Conservation (phyloP, 2,797 vertebrate genomes). For the Neosalanx taihuensis region DNA sequence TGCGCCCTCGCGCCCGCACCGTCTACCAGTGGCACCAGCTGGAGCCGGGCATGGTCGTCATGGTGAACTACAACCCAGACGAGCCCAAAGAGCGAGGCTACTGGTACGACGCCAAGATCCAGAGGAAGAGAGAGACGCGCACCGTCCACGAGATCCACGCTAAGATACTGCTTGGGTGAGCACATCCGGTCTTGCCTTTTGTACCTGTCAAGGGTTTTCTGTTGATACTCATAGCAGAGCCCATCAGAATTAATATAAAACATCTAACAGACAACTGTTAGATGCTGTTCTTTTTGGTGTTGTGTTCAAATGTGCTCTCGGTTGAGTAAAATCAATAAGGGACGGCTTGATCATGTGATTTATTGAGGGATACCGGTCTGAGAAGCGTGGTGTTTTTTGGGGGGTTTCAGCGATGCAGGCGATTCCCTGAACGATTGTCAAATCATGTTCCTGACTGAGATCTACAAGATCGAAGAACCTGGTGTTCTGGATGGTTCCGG, state of each 20-base stretch:
- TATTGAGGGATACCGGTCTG: no score
- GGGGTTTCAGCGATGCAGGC: constrained; percentile 76
- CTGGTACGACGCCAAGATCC: constrained; percentile 95
- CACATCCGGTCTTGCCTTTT: no score
- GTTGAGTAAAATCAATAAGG: no score
- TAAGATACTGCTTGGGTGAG: constrained; percentile 89
- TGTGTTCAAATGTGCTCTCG: not conserved
- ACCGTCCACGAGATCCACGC: constrained; percentile 82
- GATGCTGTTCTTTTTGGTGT: not conserved
- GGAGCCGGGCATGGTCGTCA: constrained; percentile 86
- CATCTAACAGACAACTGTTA: not conserved
- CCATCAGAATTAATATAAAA: no score
- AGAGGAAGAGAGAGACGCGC: constrained; percentile 85
- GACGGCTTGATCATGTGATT: no score
- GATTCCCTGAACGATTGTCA: constrained; percentile 88
- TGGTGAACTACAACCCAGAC: constrained; percentile 96
- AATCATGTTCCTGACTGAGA: constrained; percentile 87
- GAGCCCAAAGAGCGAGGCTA: constrained; percentile 91
- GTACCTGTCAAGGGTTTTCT: no score
- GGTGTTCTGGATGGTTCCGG: constrained; percentile 73
- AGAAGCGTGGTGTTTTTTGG: no score
- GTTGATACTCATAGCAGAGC: no score
- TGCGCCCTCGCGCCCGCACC: constrained; percentile 86
- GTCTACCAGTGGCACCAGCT: constrained; percentile 91
- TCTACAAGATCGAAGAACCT: constrained; percentile 92